Percentiles rank a stretch among this genome's conserved stretches.
Conservation (phyloP, 2,888 invertebrate genomes). For the Parnassius apollo region DNA sequence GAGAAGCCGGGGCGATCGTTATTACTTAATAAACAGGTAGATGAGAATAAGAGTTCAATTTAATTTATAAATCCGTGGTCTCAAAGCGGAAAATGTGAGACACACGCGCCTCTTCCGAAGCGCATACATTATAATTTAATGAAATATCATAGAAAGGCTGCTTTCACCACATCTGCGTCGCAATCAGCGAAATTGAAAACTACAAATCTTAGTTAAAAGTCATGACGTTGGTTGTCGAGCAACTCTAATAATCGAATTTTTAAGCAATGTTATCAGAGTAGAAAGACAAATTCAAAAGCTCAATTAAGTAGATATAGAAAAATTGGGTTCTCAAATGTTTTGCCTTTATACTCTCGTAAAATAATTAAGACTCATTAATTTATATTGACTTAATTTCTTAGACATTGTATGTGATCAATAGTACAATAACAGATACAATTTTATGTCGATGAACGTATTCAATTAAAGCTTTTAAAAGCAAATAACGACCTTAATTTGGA, state of each 20-base stretch:
- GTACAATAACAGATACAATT: constrained; percentile 1
- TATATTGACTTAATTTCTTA: too few relatives aligned
- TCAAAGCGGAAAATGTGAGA: constrained; percentile 35
- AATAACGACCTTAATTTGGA: constrained; percentile 23
- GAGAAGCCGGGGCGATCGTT: too few relatives aligned
- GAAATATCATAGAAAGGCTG: constrained; percentile 36
- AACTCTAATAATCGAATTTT: constrained; percentile 7
- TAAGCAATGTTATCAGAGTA: too few relatives aligned
- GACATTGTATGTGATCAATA: too few relatives aligned
- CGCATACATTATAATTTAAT: constrained; percentile 33
- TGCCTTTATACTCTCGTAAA: too few relatives aligned
- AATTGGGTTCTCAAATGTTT: too few relatives aligned
- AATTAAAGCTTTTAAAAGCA: constrained; percentile 5
- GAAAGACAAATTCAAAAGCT: too few relatives aligned
- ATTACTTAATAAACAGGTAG: too few relatives aligned
- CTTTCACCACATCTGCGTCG: constrained; percentile 42
- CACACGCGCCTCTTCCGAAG: constrained; percentile 22
- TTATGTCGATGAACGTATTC: constrained; percentile 17
- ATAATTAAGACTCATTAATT: too few relatives aligned
- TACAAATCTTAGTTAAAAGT: constrained; percentile 30
- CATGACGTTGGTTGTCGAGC: not conserved
- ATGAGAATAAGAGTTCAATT: too few relatives aligned
- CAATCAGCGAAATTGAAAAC: constrained; percentile 37
- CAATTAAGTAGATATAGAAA: too few relatives aligned
- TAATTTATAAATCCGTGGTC: constrained; percentile 3